Base-by-base conservation (phyloP, 2,113 vertebrate genomes). In the Anguilla rostrata region DNA sequence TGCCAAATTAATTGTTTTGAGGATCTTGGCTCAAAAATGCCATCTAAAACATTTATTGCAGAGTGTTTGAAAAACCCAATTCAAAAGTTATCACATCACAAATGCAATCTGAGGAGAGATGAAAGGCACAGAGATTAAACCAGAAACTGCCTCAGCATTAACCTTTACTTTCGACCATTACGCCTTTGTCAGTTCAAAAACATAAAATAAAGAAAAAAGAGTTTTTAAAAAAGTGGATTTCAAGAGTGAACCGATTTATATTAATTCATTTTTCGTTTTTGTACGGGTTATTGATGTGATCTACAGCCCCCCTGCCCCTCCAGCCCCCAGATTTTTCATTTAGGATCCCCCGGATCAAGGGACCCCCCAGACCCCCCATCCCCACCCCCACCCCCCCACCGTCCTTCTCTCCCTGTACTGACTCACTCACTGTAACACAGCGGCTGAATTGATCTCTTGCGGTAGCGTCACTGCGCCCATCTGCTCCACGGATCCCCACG, bases 391-490 rank as follows among this genome's bases (percentile, higher is more conserved):
- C 63, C 20, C 20, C 34, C 4, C 1, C 14, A 63, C 20, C 60
- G 34, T 34, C 34, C 34, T 1, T 34, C 34, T 34, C 34, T 34
- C 34, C 43, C 43, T 8, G 8, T 8, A 46, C 43, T 5, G 5
- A 46, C 57, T 41, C 18, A 84, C 71, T 39, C 29, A 84, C 71
- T 71, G 83, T 84, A 84, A 84, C 71, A 84, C 56, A 39, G 56
- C 12, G 75, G 83, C 60, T 43, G 60, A 84, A 84, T 75, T 84
- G 39, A 84, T 12, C 14, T 60, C 83, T 9, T 84, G 60, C 22
- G 26, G 26, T 22, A 26, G 57, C 40, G 34, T 63, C 40, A 75
- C 20, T 84, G 39, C 29, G 39, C 15, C n/a, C 15, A 63, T 14
- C 39, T 6, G 34, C 9, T 78, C 84, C 78, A 84, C 78, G 78